A percentile compares a stretch with the other conserved stretches of the same genome.
Conservation (phyloP, 2,797 vertebrate species). For the Enteromius trimaculatus region DNA sequence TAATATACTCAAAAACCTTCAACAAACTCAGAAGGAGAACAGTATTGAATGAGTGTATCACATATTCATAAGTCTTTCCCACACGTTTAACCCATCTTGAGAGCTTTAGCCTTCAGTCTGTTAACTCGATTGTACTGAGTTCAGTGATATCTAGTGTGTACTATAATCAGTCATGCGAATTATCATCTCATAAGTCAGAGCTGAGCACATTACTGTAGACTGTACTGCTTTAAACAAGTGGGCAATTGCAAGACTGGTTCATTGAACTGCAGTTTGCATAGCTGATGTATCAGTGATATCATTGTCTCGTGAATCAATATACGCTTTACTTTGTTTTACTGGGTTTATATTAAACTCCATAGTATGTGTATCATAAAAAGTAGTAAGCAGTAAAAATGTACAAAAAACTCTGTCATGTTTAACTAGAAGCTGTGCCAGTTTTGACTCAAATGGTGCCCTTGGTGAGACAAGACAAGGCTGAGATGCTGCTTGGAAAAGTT, state of each 20-base stretch:
- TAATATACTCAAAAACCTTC: conserved; percentile 1
- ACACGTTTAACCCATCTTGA: conserved; percentile 9
- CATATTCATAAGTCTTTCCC: background rate
- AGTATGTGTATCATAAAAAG: background rate
- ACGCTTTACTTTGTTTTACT: background rate
- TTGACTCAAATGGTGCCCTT: conserved; percentile 4
- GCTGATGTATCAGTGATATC: conserved; percentile 8
- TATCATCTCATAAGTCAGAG: conserved; percentile 2
- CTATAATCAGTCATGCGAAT: conserved; percentile 8
- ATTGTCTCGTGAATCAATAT: background rate
- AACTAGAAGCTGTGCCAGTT: background rate
- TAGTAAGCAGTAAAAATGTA: background rate
- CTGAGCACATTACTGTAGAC: conserved; percentile 1
- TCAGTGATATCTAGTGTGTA: conserved; percentile 14
- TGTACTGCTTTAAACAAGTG: conserved; percentile 6
- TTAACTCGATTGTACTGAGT: conserved; percentile 12
- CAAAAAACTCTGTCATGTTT: background rate
- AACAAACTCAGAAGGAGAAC: background rate
- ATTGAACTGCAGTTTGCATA: background rate
- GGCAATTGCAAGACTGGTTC: conserved; percentile 4
- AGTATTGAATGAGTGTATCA: background rate
- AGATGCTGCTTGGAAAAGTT: conserved; percentile 24
- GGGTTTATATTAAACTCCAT: background rate
- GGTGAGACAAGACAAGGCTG: background rate
- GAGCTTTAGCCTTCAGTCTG: background rate